Percentiles rank a stretch among this genome's conserved stretches.
These are phyloP conservation scores for Aricia agestis DNA, from an alignment of 1,140 invertebrate species.

Conservation along the genomic window DNA sequence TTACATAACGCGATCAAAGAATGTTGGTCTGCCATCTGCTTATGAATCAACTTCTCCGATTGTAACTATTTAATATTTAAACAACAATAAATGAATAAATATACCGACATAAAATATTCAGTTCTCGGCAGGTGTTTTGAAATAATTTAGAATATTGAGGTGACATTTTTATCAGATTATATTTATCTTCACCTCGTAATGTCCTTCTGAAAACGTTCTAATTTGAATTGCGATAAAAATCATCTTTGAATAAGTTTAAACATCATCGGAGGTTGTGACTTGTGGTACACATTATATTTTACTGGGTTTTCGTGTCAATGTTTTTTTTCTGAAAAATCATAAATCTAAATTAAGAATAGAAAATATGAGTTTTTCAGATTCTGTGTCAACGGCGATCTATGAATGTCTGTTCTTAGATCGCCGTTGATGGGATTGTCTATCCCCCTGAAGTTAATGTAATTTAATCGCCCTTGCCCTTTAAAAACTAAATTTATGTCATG, in stretches of 20 bases:
- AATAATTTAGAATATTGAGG: conserved; percentile 14
- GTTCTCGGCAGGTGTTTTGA: not conserved
- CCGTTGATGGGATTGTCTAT: too few relatives aligned
- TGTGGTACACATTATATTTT: not conserved
- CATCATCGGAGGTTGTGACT: not conserved
- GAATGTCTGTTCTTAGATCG: too few relatives aligned
- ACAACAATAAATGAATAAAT: not conserved
- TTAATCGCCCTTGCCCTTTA: not conserved
- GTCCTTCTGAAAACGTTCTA: not conserved
- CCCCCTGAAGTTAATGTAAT: not conserved
- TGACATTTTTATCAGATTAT: conserved; percentile 12
- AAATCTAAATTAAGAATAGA: too few relatives aligned
- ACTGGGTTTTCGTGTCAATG: not conserved
- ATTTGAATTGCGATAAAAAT: not conserved
- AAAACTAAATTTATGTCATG: not conserved
- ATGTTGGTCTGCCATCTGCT: too few relatives aligned
- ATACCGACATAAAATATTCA: not conserved
- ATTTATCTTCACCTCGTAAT: not conserved
- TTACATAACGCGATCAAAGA: too few relatives aligned
- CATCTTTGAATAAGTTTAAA: not conserved
- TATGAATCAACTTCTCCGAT: too few relatives aligned
- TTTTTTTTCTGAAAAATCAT: too few relatives aligned
- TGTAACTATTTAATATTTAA: not conserved
- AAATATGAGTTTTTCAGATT: too few relatives aligned
- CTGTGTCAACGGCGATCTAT: too few relatives aligned